Evolutionary conservation across 1,140 invertebrate species (phyloP).

Genomic region (Tyrophagus putrescentiae): DNA sequence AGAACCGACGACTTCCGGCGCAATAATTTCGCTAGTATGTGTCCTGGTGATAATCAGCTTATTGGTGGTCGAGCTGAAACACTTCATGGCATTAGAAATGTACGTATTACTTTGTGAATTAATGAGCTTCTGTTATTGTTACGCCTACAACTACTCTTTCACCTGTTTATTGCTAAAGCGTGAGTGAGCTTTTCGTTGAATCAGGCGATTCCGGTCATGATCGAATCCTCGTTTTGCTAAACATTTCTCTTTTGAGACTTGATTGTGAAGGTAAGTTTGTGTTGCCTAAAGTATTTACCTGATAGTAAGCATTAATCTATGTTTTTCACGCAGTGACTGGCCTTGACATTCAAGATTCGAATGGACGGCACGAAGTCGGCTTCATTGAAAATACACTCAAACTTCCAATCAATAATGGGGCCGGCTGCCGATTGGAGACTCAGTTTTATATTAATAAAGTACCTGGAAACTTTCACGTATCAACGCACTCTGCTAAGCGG

Average conservation of each 20-base stretch:
- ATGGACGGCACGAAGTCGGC: conserved; percentile 48
- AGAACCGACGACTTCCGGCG: conserved; percentile 45
- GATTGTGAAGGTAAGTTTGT: conserved; percentile 38
- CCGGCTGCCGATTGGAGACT: conserved; percentile 43
- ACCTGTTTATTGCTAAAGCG: conserved; percentile 32
- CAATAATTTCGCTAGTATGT: conserved; percentile 44
- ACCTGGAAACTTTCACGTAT: conserved; percentile 49
- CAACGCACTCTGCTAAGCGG: conserved; percentile 41
- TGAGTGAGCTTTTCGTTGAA: conserved; percentile 45
- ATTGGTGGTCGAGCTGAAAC: conserved; percentile 41
- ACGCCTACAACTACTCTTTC: background rate
- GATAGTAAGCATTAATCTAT: conserved; percentile 1
- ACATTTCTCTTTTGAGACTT: conserved; percentile 39
- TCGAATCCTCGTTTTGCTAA: conserved; percentile 41
- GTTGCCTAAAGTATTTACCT: conserved; percentile 8
- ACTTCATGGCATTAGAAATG: conserved; percentile 43
- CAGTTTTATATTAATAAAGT: conserved; percentile 31
- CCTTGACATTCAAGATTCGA: conserved; percentile 48
- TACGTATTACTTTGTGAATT: conserved; percentile 32
- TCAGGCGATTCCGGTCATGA: conserved; percentile 33
- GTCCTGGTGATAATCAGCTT: conserved; percentile 41
- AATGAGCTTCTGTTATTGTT: background rate
- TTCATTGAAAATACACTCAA: conserved; percentile 45
- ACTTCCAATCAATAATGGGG: conserved; percentile 33
- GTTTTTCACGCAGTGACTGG: conserved; percentile 38